Evolutionary conservation across 1,140 invertebrate species (phyloP).

Genomic region (Lucilia cuprina): DNA sequence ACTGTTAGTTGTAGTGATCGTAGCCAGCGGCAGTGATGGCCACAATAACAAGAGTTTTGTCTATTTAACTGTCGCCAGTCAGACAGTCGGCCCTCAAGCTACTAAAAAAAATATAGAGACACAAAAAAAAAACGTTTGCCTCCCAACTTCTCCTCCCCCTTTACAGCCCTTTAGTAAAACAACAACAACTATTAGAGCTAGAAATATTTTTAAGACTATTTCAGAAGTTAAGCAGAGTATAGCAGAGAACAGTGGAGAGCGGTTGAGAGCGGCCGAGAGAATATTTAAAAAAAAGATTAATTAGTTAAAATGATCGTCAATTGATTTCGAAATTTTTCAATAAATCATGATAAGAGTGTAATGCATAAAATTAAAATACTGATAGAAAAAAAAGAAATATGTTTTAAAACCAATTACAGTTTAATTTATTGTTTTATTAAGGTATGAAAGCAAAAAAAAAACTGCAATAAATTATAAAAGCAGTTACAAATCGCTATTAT

Average conservation of each 20-base stretch:
- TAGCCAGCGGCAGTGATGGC: neutral
- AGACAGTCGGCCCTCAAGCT: neutral
- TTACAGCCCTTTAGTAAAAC: neutral
- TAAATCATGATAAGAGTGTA: constrained; percentile 13
- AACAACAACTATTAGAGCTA: neutral
- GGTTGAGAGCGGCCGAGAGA: neutral
- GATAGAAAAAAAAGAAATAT: neutral
- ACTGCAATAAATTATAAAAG: neutral
- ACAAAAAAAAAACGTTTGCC: neutral
- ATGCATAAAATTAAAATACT: neutral
- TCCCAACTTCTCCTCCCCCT: neutral
- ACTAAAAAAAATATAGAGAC: neutral
- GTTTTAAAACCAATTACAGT: neutral
- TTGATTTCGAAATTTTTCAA: constrained; percentile 8
- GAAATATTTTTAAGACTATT: neutral
- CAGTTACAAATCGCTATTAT: neutral
- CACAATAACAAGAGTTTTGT: constrained; percentile 6
- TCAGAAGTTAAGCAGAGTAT: neutral
- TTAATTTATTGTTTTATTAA: neutral
- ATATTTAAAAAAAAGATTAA: neutral
- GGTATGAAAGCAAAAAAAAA: neutral
- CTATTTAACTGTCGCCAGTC: constrained; percentile 11
- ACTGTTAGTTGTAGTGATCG: neutral
- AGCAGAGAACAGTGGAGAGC: neutral
- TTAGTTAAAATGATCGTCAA: constrained; percentile 8